Conservation (phyloP, 2,888 invertebrate genomes). For the Synanthedon andrenaeformis region DNA sequence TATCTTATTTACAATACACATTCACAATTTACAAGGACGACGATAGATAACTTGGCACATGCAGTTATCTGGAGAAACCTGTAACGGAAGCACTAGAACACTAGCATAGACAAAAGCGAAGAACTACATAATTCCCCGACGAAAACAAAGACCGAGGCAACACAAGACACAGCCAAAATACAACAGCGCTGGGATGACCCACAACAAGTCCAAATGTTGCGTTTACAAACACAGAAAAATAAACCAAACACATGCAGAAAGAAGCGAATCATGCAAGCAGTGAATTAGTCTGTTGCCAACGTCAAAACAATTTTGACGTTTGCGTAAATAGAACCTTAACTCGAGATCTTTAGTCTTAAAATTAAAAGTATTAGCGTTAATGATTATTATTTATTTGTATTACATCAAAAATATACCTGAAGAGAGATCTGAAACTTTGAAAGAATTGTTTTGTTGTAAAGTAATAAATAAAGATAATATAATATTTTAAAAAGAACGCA, state of each 20-base stretch:
- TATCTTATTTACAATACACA: constrained; percentile 4
- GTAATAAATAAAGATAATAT: constrained; percentile 27
- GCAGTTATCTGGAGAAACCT: constrained; percentile 14
- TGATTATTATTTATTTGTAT: constrained; percentile 17
- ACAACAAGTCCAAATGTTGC: constrained; percentile 55
- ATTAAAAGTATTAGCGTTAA: constrained; percentile 54
- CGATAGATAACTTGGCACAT: constrained; percentile 8
- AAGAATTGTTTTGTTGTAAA: constrained; percentile 42
- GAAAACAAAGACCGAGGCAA: constrained; percentile 32
- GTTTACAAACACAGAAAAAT: constrained; percentile 15
- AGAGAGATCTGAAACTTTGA: constrained; percentile 54
- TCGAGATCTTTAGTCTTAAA: constrained; percentile 24
- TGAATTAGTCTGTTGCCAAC: constrained; percentile 27
- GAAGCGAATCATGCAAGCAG: constrained; percentile 46
- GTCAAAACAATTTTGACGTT: constrained; percentile 23
- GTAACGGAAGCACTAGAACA: constrained; percentile 26
- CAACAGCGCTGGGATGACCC: constrained; percentile 49
- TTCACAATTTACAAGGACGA: constrained; percentile 8
- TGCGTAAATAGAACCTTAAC: constrained; percentile 36
- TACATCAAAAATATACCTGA: constrained; percentile 51
- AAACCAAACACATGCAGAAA: constrained; percentile 40
- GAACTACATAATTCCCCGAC: constrained; percentile 22
- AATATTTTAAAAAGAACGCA: constrained; percentile 24
- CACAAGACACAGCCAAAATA: constrained; percentile 40
- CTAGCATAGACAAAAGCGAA: constrained; percentile 47